Percentiles rank a stretch among this genome's conserved stretches.
Evolutionary conservation across 1,140 invertebrate genomes (phyloP).

Genomic region (Macrostomum lignano): DNA sequence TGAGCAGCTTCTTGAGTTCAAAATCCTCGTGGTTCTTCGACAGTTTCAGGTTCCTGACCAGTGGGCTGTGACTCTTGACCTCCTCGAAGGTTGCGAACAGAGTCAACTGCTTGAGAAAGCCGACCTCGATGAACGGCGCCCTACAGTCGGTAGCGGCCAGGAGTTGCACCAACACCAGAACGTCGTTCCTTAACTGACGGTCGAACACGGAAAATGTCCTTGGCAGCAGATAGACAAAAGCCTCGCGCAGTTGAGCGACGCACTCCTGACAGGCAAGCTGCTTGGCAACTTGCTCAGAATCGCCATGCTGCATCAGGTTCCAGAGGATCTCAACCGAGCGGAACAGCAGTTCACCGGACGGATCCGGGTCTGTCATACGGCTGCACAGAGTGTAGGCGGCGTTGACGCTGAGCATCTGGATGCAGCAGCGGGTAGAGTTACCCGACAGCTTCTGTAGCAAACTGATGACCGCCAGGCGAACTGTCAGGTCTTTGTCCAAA

Average conservation of each 20-base stretch:
- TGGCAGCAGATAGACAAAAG: constrained; percentile 21
- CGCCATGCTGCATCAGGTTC: constrained; percentile 24
- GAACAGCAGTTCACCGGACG: constrained; percentile 19
- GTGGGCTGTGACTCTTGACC: constrained; percentile 25
- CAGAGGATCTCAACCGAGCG: constrained; percentile 23
- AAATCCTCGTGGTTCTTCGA: constrained; percentile 25
- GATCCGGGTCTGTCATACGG: constrained; percentile 17
- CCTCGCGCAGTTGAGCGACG: constrained; percentile 16
- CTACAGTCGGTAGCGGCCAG: constrained; percentile 13
- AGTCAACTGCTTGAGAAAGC: constrained; percentile 23
- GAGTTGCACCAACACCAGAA: constrained; percentile 18
- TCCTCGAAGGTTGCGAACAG: constrained; percentile 27
- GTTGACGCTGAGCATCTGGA: constrained; percentile 19
- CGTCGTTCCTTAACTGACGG: constrained; percentile 24
- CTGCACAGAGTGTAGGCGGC: constrained; percentile 16
- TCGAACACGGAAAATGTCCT: constrained; percentile 25
- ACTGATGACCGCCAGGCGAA: too few relatives aligned
- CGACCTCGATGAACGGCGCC: constrained; percentile 26
- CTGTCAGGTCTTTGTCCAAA: too few relatives aligned
- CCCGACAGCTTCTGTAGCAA: too few relatives aligned
- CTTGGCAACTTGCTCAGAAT: constrained; percentile 11
- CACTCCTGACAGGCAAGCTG: constrained; percentile 11
- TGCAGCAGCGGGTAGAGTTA: too few relatives aligned
- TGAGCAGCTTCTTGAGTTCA: constrained; percentile 26
- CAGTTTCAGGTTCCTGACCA: constrained; percentile 24